Evolutionary conservation across 92 coral and sea anemone genomes (phyloP), one percentile per base, ranked within the genome.

Genomic region (Diadumene lineata): DNA sequence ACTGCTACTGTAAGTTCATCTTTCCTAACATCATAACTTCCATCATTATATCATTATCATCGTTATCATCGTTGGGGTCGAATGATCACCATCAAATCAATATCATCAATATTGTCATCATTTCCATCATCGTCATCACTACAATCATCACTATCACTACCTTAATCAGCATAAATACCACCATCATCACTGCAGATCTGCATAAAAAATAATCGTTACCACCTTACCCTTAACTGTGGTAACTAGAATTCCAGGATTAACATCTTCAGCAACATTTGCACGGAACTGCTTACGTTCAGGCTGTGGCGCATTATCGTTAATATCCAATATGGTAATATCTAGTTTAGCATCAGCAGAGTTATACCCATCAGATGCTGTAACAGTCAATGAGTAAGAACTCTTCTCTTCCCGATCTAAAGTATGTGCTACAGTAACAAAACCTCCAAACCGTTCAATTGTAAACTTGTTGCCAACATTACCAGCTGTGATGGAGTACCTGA

Each of bases 281-380:
- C 88, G 86, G 70, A 84, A 92, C 85, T 92, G 97, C 8, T 80
- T 86, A 81, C 91, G 82, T 2, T 68, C 79, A 11, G 98, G 97
- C 73, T 84, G 84, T 11, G 98, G 98, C 18, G 92, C 82, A 64
- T 94, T 92, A 80, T 94, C 94, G 73, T 94, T 94, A 0, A 81
- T 85, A 73, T 94, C 98, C 44, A 70, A 44, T 11, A 94, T 48
- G 17, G 75, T 75, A 50, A 94, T 66, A 50, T 62, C 75, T 26
- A 94, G 75, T 32, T 85, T 83, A 51, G 90, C 62, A 23, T 51
- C 73, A 56, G 74, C 93, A 56, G 84, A 26, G 68, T 88, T 86
- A 56, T 86, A 60, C 50, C 90, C 86, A 84, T 94, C 97, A 19
- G 97, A 76, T 15, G 87, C 98, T 19, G 81, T 74, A 43, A 94